A percentile compares a stretch with the other conserved stretches of the same genome.
These are phyloP conservation scores for Hydropsyche betteni DNA, from an alignment of 2,888 invertebrate species.

Conservation along the genomic window DNA sequence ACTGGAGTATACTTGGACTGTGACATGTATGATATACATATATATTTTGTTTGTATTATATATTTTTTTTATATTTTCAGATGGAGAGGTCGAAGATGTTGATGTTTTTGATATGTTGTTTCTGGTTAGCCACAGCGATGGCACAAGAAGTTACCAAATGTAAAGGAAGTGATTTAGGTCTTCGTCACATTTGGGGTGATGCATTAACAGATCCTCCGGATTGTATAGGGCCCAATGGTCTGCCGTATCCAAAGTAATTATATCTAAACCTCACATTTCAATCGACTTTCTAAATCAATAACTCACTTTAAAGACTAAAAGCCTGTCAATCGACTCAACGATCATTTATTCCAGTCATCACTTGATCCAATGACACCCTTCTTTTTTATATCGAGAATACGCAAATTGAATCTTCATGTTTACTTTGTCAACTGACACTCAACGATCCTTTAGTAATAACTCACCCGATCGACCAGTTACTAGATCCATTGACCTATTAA, in stretches of 20 bases:
- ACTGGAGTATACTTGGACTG: too few species aligned
- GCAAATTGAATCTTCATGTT: too few species aligned
- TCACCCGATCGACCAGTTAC: too few species aligned
- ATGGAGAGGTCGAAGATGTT: constrained; percentile 39
- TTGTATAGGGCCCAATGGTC: constrained; percentile 84
- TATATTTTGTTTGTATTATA: too few species aligned
- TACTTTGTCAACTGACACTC: too few species aligned
- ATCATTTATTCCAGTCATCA: background rate
- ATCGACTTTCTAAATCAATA: too few species aligned
- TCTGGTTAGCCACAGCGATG: constrained; percentile 58
- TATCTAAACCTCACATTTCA: constrained; percentile 48
- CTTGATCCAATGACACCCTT: too few species aligned
- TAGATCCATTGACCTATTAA: too few species aligned
- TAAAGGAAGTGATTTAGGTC: constrained; percentile 69
- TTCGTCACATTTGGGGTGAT: constrained; percentile 90
- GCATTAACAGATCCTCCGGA: constrained; percentile 80
- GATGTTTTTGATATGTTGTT: constrained; percentile 39
- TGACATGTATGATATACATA: too few species aligned
- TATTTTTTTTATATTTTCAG: constrained; percentile 35
- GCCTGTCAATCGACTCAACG: background rate
- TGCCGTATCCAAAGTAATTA: constrained; percentile 83
- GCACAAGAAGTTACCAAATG: constrained; percentile 59
- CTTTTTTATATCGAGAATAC: too few species aligned
- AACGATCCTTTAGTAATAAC: too few species aligned
- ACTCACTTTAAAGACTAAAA: background rate